Base-by-base conservation (phyloP, 2,113 vertebrate genomes). In the Sphyrna mokarran region DNA sequence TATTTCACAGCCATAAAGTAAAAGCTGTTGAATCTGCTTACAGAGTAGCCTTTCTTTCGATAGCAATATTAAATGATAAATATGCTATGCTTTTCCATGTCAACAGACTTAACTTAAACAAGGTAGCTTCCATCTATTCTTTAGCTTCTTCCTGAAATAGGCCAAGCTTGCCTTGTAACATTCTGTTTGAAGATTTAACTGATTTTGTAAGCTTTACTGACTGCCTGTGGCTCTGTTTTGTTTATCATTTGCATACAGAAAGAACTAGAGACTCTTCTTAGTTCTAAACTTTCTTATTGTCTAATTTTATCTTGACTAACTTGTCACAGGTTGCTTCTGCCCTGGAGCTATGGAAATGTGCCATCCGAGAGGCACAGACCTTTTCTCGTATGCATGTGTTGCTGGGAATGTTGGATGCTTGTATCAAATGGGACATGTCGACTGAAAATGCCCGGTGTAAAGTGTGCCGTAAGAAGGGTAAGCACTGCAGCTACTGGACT, bases 361-460 rank as follows among this genome's bases (percentile, higher is more conserved):
- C 98, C 0, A 99, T 99, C 96, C 97, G 98, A 9, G 99, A 99
- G 96, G 98, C 99, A 1, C 99, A 99, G 97, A 99, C 99, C 63
- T 99, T 99, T 96, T 99, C 99, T 68, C 98, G 99, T 40, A 98
- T 99, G 98, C 99, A 99, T 0, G 98, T 99, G 87, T 97, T 99
- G 68, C 98, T 99, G 9, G 99, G 99, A 93, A 99, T 99, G 99
- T 97, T 99, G 96, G 99, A 99, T 61, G 98, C 99, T 43, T 99
- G 99, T 96, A 99, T 99, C 97, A 99, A 99, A 97, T 99, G 99
- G 99, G 99, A 99, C 97, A 99, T 99, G 99, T 99, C 99, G 0
- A 98, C 99, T 1, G 99, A 99, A 97, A 99, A 99, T 40, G 98
- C 99, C 85, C 97, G 99, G 80, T 99, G 99, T 97, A 99, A 99